Conservation (phyloP, 2,888 invertebrate species). For the Drosophila mayaguana region DNA sequence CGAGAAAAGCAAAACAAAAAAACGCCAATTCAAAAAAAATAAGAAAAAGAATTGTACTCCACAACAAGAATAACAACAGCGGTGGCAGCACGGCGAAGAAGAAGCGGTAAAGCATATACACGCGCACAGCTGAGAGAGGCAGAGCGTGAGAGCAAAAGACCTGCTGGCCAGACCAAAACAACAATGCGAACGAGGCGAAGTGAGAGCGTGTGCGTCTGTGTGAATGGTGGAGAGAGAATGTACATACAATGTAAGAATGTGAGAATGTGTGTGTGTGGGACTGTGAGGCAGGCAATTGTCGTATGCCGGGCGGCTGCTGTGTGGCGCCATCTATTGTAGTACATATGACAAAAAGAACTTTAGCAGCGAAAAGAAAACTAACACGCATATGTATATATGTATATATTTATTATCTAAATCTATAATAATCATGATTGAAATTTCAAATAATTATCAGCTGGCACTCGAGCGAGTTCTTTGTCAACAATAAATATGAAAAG, state of each 20-base stretch:
- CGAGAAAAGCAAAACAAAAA: constrained; percentile 23
- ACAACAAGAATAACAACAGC: constrained; percentile 26
- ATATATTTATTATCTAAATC: constrained; percentile 29
- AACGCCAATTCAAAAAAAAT: constrained; percentile 27
- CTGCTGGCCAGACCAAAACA: constrained; percentile 42
- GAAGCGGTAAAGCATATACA: constrained; percentile 52
- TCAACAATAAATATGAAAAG: constrained; percentile 7
- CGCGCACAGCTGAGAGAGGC: constrained; percentile 33
- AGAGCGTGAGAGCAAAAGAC: not conserved
- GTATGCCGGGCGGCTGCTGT: constrained; percentile 57
- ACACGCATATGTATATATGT: not conserved
- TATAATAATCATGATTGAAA: constrained; percentile 39
- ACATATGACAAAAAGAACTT: constrained; percentile 10
- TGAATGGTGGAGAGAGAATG: not conserved
- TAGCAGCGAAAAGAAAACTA: not conserved
- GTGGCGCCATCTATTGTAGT: constrained; percentile 52
- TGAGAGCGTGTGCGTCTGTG: constrained; percentile 18
- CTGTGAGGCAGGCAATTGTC: constrained; percentile 2
- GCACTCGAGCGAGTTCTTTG: constrained; percentile 14
- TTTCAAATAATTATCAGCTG: constrained; percentile 30
- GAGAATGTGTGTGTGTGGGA: not conserved
- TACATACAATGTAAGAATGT: not conserved
- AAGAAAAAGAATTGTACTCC: constrained; percentile 50
- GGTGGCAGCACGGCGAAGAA: constrained; percentile 20
- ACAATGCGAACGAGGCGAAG: constrained; percentile 19